phyloP scores from a whole-genome alignment of 2,797 vertebrate species.

The Telmatherina bonti region DNA sequence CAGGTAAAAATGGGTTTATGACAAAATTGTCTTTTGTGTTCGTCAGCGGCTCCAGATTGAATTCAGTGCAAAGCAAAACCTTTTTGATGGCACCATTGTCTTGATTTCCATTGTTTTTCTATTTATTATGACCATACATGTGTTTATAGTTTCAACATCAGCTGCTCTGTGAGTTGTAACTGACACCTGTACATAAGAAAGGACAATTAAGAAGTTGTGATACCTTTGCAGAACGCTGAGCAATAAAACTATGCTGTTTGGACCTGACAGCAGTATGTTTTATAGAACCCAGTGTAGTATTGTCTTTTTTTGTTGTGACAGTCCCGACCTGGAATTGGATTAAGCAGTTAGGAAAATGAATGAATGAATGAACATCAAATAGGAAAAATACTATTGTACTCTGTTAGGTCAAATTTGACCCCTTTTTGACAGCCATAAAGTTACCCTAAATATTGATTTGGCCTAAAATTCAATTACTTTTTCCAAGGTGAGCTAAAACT shows the following conservation, averaged over 20 bases:
- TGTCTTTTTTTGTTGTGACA: constrained; percentile 20
- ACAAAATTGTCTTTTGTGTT: constrained; percentile 69
- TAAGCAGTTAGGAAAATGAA: no score
- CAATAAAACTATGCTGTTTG: constrained; percentile 98
- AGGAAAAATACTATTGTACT: no score
- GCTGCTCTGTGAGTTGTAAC: constrained; percentile 92
- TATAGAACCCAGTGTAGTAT: constrained; percentile 52
- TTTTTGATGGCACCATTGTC: constrained; percentile 62
- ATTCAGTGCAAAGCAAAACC: constrained; percentile 63
- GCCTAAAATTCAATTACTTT: no score
- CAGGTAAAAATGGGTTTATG: constrained; percentile 21
- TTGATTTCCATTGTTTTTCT: constrained; percentile 82
- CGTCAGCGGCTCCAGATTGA: constrained; percentile 83
- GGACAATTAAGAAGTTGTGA: constrained; percentile 83
- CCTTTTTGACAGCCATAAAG: no score
- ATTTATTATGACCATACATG: constrained; percentile 91
- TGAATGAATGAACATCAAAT: no score
- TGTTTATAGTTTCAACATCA: constrained; percentile 84
- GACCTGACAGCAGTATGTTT: constrained; percentile 89
- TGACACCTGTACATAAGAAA: constrained; percentile 88
- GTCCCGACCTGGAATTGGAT: no score
- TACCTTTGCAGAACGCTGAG: constrained; percentile 90
- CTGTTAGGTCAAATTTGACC: no score
- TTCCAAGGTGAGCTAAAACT: no score
- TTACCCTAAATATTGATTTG: no score